phyloP scores from a whole-genome alignment of 2,113 vertebrate genomes.

The Nettapus auritus region DNA sequence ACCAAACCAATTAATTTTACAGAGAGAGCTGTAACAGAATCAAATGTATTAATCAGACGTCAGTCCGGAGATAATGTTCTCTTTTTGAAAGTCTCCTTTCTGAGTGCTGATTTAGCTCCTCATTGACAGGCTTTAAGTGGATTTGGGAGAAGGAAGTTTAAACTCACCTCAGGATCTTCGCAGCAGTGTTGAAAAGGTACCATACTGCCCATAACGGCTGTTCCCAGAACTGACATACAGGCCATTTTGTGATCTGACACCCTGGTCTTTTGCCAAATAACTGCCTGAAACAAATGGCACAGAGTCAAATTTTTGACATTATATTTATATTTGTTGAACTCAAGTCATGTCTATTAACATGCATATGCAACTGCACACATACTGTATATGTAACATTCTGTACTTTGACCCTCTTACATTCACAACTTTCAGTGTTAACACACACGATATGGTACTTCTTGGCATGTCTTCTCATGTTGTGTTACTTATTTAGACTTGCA shows the following conservation, averaged over 20 bases:
- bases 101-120: neutral
- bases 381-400: slow-evolving; percentile 70
- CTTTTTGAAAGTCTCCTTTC: neutral
- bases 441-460: neutral
- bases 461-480: neutral
- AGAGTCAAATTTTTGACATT: slow-evolving; percentile 77
- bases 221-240: slow-evolving; percentile 90
- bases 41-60: neutral
- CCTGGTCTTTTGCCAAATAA: slow-evolving; percentile 93
- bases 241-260: slow-evolving; percentile 90
- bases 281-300: slow-evolving; percentile 85
- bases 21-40: neutral
- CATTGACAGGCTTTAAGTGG: neutral
- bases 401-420: slow-evolving; percentile 53
- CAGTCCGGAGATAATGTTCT: neutral
- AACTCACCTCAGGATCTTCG: slow-evolving; percentile 88
- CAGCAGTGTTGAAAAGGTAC: slow-evolving; percentile 83
- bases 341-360: slow-evolving; percentile 68
- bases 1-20: slow-evolving; percentile 64
- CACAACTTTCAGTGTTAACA: slow-evolving; percentile 30
- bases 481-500: neutral
- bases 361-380: slow-evolving; percentile 52
- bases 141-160: slow-evolving; percentile 25
- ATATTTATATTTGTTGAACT: slow-evolving; percentile 74
- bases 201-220: slow-evolving; percentile 84